Conservation (phyloP, 2,113 vertebrate species). For the Zosterops hypoxanthus region DNA sequence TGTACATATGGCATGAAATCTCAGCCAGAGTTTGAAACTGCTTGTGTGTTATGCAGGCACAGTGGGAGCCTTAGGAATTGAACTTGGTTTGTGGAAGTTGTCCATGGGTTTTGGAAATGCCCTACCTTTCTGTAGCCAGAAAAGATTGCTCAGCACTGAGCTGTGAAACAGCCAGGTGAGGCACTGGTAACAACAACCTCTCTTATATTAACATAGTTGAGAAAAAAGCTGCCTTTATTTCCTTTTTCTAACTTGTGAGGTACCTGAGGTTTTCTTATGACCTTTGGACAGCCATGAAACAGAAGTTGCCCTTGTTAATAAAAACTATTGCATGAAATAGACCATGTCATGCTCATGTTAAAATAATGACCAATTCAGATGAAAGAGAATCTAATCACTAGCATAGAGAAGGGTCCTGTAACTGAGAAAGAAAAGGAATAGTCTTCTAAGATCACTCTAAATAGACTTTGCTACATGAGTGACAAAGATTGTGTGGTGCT, state of each 20-base stretch:
- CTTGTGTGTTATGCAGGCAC: background rate
- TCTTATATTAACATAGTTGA: background rate
- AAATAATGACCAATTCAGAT: background rate
- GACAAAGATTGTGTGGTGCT: background rate
- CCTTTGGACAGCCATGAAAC: background rate
- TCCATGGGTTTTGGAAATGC: conserved; percentile 14
- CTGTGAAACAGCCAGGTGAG: background rate
- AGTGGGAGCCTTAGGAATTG: conserved; percentile 2
- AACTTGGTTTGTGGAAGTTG: conserved; percentile 16
- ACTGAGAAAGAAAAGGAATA: background rate
- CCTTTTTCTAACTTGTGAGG: background rate
- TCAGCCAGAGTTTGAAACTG: conserved; percentile 16
- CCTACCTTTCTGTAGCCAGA: conserved; percentile 2
- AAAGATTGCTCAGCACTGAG: background rate
- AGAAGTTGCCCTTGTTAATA: background rate
- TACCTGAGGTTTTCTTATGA: background rate
- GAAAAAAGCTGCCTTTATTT: background rate
- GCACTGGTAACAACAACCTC: background rate
- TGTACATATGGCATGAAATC: conserved; percentile 52
- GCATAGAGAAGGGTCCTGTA: background rate
- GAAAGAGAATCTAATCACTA: background rate
- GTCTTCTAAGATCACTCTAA: background rate
- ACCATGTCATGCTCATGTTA: background rate
- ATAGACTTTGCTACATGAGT: background rate
- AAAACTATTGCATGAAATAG: background rate